phyloP scores from a whole-genome alignment of 2,113 vertebrate species.

The Tichodroma muraria region DNA sequence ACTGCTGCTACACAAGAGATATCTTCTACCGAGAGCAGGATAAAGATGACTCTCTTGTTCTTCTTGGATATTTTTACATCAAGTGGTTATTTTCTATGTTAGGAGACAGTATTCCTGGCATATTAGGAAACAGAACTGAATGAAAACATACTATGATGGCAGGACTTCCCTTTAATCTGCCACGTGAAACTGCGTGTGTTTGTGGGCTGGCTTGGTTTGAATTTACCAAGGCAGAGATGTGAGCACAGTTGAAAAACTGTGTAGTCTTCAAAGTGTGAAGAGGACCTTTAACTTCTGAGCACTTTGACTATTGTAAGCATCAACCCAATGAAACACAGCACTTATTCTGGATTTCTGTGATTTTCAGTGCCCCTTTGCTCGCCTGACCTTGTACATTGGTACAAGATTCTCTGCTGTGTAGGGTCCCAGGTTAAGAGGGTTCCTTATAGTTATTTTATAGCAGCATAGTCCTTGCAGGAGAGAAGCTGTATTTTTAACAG shows the following conservation, averaged over 20 bases:
- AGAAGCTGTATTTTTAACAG: not conserved
- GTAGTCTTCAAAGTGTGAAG: not conserved
- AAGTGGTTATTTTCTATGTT: not conserved
- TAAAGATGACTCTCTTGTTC: constrained; percentile 51
- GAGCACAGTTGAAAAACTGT: not conserved
- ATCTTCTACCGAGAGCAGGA: constrained; percentile 29
- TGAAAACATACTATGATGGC: constrained; percentile 6
- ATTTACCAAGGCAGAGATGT: not conserved
- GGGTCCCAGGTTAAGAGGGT: not conserved
- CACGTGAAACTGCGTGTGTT: not conserved
- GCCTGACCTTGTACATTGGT: not conserved
- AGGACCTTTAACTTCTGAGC: not conserved
- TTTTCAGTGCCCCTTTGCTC: not conserved
- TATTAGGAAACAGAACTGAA: constrained; percentile 39
- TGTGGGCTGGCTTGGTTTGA: not conserved
- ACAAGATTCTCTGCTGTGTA: constrained; percentile 18
- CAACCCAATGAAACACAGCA: not conserved
- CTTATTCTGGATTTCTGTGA: not conserved
- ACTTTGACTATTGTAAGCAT: not conserved
- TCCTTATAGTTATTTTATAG: not conserved
- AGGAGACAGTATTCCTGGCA: constrained; percentile 12
- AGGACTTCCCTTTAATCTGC: constrained; percentile 50
- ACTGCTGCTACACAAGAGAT: not conserved
- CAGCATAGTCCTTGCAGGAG: not conserved
- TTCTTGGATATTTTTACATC: constrained; percentile 49